Percentiles rank a stretch among this genome's conserved stretches.
These are phyloP conservation scores for Acanthurus leucopareius DNA, from an alignment of 2,797 vertebrate genomes.

Conservation along the genomic window DNA sequence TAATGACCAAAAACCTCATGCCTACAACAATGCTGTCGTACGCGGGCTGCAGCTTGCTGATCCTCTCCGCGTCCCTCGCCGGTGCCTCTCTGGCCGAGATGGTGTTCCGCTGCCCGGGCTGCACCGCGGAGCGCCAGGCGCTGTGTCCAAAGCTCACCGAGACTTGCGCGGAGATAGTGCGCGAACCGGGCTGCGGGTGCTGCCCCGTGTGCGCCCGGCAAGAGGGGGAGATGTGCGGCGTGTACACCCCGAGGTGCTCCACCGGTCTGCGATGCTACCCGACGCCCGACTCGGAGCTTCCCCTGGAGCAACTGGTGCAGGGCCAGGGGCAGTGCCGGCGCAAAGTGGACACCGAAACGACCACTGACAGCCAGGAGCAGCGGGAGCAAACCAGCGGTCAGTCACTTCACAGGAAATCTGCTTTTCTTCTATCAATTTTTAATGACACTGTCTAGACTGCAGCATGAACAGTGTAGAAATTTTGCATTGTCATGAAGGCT, in stretches of 20 bases:
- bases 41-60: constrained; percentile 77
- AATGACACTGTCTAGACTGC: constrained; percentile 78
- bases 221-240: constrained; percentile 93
- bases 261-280: constrained; percentile 95
- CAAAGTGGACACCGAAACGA: constrained; percentile 87
- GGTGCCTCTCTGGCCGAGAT: constrained; percentile 86
- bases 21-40: constrained; percentile 75
- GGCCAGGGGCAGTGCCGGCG: constrained; percentile 93
- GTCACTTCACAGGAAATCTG: constrained; percentile 69
- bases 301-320: constrained; percentile 93
- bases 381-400: constrained; percentile 88
- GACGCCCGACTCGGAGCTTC: constrained; percentile 91
- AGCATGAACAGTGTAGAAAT: constrained; percentile 42
- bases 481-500: constrained; percentile 63
- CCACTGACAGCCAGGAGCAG: constrained; percentile 84
- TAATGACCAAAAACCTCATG: constrained; percentile 59
- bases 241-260: constrained; percentile 94
- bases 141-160: constrained; percentile 85
- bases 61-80: constrained; percentile 81
- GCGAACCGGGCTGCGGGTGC: constrained; percentile 96
- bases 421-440: constrained; percentile 70
- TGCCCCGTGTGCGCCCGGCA: constrained; percentile 94
- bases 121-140: constrained; percentile 89
- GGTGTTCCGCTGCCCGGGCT: constrained; percentile 90
- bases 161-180: constrained; percentile 92